Percentiles rank a stretch among this genome's conserved stretches.
Conservation (phyloP, 2,113 vertebrate species). For the Eurypyga helias region DNA sequence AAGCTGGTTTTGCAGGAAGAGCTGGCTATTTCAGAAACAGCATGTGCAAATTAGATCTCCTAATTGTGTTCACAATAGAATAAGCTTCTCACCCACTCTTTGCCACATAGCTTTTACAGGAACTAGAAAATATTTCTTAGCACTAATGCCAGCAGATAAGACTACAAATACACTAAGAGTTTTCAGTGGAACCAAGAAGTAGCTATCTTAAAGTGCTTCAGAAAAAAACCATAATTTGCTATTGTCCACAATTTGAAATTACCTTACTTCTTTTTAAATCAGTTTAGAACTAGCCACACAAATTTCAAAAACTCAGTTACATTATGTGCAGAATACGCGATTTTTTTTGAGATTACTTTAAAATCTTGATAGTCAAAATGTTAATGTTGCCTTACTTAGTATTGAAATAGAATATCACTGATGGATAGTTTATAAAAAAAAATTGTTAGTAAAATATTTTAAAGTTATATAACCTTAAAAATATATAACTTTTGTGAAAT, state of each 20-base stretch:
- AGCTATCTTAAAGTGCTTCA: not conserved
- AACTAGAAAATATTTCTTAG: not conserved
- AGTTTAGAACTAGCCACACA: not conserved
- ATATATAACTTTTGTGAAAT: not conserved
- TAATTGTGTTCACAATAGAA: not conserved
- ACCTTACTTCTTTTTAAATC: not conserved
- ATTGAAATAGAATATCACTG: not conserved
- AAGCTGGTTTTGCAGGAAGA: not conserved
- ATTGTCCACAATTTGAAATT: not conserved
- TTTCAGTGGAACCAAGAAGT: not conserved
- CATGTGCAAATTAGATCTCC: not conserved
- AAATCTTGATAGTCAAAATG: not conserved
- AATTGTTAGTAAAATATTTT: not conserved
- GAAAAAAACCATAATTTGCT: not conserved
- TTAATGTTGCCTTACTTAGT: not conserved
- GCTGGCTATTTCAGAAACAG: not conserved
- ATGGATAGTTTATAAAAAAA: not conserved
- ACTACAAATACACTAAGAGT: not conserved
- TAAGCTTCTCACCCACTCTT: not conserved
- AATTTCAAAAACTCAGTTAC: not conserved
- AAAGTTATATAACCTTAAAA: not conserved
- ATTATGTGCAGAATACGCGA: not conserved
- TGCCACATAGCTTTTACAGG: not conserved
- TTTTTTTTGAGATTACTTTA: not conserved
- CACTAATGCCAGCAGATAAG: not conserved